Conservation (phyloP, 2,113 vertebrate species). For the Antechinus flavipes region DNA sequence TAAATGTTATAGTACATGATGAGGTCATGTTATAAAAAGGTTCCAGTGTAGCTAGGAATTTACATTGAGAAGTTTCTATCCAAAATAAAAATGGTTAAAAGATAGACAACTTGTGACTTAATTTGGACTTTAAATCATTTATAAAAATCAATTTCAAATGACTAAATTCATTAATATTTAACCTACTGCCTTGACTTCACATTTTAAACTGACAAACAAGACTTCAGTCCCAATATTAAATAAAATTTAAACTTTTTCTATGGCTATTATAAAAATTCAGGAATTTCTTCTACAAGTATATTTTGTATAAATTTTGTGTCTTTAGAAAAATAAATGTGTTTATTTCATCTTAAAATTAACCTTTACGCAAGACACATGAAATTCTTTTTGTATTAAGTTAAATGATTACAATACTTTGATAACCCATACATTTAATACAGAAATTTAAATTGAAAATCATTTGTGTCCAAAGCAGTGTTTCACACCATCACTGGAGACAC, state of each 20-base stretch:
- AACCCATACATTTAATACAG: conserved; percentile 73
- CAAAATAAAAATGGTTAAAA: conserved; percentile 54
- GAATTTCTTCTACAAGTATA: background rate
- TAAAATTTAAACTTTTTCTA: conserved; percentile 31
- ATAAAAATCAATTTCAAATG: conserved; percentile 50
- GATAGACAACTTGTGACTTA: conserved; percentile 57
- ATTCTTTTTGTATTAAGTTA: conserved; percentile 66
- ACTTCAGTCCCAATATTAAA: conserved; percentile 8
- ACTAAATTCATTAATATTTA: conserved; percentile 57
- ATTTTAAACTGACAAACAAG: conserved; percentile 56
- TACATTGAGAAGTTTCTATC: conserved; percentile 61
- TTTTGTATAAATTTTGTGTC: background rate
- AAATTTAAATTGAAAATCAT: conserved; percentile 76
- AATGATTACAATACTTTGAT: conserved; percentile 74
- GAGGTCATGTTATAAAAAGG: conserved; percentile 58
- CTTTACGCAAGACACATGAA: conserved; percentile 57
- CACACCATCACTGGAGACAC: conserved; percentile 69
- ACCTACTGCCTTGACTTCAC: conserved; percentile 48
- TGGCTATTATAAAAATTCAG: background rate
- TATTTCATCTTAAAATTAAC: conserved; percentile 27
- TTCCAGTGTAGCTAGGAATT: conserved; percentile 75
- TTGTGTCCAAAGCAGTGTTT: conserved; percentile 75
- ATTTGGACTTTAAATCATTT: conserved; percentile 55
- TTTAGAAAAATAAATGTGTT: background rate
- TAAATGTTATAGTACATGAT: conserved; percentile 53